phyloP scores from a whole-genome alignment of 2,113 vertebrate species.

The Okapia johnstoni region DNA sequence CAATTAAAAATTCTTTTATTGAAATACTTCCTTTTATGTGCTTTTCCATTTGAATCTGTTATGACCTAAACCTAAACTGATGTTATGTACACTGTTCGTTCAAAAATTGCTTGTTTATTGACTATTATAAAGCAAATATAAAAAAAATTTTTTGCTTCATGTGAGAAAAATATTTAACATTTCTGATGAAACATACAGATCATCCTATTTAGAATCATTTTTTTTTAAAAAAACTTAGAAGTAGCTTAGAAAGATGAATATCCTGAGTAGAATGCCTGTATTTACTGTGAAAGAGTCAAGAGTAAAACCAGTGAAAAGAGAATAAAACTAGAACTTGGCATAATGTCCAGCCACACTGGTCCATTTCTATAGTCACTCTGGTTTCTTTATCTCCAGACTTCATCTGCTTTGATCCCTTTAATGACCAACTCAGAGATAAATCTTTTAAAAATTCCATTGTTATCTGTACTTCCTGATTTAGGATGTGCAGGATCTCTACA shows the following conservation, averaged over 20 bases:
- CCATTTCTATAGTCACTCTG: not conserved
- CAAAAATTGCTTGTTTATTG: not conserved
- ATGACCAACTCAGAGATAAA: not conserved
- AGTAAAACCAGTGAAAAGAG: not conserved
- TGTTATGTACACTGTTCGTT: not conserved
- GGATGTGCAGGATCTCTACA: not conserved
- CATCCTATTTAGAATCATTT: not conserved
- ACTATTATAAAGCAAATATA: not conserved
- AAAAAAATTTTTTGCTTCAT: not conserved
- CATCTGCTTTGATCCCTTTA: not conserved
- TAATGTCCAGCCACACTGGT: not conserved
- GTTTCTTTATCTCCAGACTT: not conserved
- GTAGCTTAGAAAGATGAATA: not conserved
- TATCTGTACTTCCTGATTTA: not conserved
- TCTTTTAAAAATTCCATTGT: not conserved
- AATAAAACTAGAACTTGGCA: not conserved
- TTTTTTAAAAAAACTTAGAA: not conserved
- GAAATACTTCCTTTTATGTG: not conserved
- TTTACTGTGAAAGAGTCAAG: not conserved
- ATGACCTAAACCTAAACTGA: not conserved
- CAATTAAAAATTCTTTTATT: not conserved
- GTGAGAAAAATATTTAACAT: not conserved
- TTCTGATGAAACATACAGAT: not conserved
- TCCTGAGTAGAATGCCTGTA: not conserved
- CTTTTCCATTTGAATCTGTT: not conserved